These are phyloP conservation scores for Zenarchopterus dispar DNA, from an alignment of 2,797 vertebrate species.

Conservation along the genomic window DNA sequence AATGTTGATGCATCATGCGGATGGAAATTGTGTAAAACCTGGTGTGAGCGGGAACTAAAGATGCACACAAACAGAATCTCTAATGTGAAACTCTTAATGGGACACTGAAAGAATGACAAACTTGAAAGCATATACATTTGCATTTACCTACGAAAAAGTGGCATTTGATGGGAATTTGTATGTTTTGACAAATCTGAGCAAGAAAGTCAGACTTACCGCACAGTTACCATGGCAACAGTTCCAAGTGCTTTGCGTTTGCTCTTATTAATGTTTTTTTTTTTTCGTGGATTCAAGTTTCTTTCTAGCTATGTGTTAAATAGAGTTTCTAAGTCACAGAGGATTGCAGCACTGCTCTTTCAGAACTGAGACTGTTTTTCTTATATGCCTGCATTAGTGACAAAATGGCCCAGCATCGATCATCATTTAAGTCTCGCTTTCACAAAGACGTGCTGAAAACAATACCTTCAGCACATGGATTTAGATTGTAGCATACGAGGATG, in stretches of 20 bases:
- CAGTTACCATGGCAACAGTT: slow-evolving; percentile 55
- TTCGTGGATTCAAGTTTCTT: slow-evolving; percentile 7
- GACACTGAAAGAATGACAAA: not conserved
- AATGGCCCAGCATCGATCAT: not conserved
- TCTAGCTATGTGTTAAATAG: slow-evolving; percentile 1
- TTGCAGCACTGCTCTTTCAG: slow-evolving; percentile 5
- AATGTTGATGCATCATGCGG: slow-evolving; percentile 54
- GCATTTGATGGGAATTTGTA: slow-evolving; percentile 15
- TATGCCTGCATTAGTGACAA: not conserved
- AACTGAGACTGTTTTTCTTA: not conserved
- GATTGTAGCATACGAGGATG: slow-evolving; percentile 12
- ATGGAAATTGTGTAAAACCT: slow-evolving; percentile 29
- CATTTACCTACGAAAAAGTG: not conserved
- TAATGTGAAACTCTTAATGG: not conserved
- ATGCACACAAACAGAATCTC: not conserved
- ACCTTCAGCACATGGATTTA: slow-evolving; percentile 9
- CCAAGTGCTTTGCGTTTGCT: slow-evolving; percentile 24
- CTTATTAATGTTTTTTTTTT: slow-evolving; percentile 27
- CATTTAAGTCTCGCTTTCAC: slow-evolving; percentile 11
- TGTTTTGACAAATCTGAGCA: slow-evolving; percentile 20
- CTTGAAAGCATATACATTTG: not conserved
- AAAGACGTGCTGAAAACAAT: slow-evolving; percentile 27
- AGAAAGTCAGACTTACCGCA: slow-evolving; percentile 17
- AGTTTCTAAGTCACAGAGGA: slow-evolving; percentile 11
- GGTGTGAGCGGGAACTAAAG: slow-evolving; percentile 5